phyloP scores from a whole-genome alignment of 2,113 vertebrate genomes.

The Rhabdornis inornatus region DNA sequence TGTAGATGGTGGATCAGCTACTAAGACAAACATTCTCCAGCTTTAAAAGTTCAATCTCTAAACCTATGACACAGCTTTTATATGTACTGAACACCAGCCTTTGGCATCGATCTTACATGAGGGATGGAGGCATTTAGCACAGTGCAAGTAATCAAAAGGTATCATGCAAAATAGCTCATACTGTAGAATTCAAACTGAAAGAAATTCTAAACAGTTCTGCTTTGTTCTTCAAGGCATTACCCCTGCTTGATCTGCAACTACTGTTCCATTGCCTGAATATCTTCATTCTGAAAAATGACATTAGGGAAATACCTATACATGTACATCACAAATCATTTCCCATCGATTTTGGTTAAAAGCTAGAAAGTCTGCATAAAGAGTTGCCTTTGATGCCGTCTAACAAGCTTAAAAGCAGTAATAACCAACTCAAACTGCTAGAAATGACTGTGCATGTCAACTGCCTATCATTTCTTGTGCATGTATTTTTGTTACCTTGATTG shows the following conservation, averaged over 20 bases:
- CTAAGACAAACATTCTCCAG: conserved; percentile 34
- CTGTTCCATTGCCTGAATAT: not conserved
- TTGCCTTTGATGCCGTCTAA: conserved; percentile 30
- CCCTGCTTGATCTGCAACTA: not conserved
- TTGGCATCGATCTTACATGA: not conserved
- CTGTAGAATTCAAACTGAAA: not conserved
- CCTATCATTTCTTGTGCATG: not conserved
- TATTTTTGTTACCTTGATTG: conserved; percentile 81
- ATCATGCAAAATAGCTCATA: not conserved
- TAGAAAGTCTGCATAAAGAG: conserved; percentile 14
- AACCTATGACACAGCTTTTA: conserved; percentile 1
- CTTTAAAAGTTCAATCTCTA: conserved; percentile 31
- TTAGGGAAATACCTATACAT: not conserved
- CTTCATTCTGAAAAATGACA: not conserved
- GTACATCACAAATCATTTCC: not conserved
- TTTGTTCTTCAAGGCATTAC: not conserved
- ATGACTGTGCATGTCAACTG: conserved; percentile 37
- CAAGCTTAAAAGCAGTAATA: conserved; percentile 58
- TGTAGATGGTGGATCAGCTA: not conserved
- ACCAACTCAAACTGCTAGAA: conserved; percentile 12
- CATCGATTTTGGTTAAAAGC: conserved; percentile 34
- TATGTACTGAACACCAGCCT: not conserved
- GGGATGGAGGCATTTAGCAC: not conserved
- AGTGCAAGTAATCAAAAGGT: not conserved
- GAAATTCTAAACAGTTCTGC: not conserved